Conservation (phyloP, 2,888 invertebrate genomes). For the Agrotis ipsilon region DNA sequence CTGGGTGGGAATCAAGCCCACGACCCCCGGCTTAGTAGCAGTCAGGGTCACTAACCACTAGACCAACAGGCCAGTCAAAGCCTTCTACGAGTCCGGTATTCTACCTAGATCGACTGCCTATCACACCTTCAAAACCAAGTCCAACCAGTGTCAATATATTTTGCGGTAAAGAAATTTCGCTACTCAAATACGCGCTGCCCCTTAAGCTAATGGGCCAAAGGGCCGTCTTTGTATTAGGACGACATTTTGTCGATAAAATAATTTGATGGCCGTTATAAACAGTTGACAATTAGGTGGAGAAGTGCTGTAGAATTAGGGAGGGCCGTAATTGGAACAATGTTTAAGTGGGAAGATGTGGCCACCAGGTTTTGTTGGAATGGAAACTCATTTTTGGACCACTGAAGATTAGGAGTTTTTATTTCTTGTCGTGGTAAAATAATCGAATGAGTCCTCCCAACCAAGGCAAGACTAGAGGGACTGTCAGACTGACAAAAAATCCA, state of each 20-base stretch:
- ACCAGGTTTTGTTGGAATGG: not conserved
- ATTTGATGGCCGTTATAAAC: conserved; percentile 61
- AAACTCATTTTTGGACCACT: no score
- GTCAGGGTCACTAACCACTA: no score
- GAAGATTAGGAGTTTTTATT: no score
- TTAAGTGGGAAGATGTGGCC: not conserved
- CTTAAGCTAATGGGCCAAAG: conserved; percentile 31
- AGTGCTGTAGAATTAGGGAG: conserved; percentile 11
- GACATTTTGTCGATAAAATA: conserved; percentile 59
- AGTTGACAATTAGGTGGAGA: conserved; percentile 53
- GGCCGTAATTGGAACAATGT: conserved; percentile 1
- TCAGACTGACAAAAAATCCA: no score
- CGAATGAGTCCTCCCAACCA: no score
- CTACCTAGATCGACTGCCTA: no score
- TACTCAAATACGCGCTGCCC: conserved; percentile 12
- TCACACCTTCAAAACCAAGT: not conserved
- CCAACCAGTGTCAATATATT: not conserved
- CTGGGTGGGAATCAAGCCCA: no score
- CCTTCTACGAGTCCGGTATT: not conserved
- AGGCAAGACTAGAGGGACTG: no score
- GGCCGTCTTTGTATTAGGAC: conserved; percentile 24
- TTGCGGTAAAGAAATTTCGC: not conserved
- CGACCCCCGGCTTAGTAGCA: no score
- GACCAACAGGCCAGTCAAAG: no score
- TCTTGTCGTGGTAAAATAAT: no score